Conservation (phyloP, 2,797 vertebrate species). For the Betta splendens region DNA sequence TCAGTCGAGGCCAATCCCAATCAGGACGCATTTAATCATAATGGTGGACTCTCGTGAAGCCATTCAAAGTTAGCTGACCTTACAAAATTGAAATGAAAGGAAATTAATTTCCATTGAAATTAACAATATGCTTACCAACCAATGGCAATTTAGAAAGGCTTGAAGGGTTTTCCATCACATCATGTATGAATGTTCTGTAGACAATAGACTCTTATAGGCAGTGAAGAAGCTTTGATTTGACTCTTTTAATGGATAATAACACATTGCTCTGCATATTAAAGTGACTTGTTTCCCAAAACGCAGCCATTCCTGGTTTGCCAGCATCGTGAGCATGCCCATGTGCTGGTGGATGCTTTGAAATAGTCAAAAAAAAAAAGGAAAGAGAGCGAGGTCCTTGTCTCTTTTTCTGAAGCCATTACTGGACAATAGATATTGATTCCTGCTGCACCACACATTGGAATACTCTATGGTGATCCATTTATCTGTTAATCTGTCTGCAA, state of each 20-base stretch:
- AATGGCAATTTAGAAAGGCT: slow-evolving; percentile 66
- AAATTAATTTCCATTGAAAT: slow-evolving; percentile 83
- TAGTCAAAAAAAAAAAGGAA: too few species aligned
- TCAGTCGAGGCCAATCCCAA: slow-evolving; percentile 75
- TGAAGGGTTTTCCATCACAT: slow-evolving; percentile 63
- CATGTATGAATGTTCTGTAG: slow-evolving; percentile 39
- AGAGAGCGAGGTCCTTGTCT: slow-evolving; percentile 55
- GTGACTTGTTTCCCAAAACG: background rate
- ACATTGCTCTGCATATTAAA: slow-evolving; percentile 18
- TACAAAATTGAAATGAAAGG: slow-evolving; percentile 80
- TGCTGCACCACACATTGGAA: slow-evolving; percentile 64
- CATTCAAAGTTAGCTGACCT: slow-evolving; percentile 83
- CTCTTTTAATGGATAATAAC: slow-evolving; percentile 19
- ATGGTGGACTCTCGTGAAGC: slow-evolving; percentile 72
- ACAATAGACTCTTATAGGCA: slow-evolving; percentile 16
- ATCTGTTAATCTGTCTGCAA: slow-evolving; percentile 79
- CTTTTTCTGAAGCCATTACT: slow-evolving; percentile 66
- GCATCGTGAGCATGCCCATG: slow-evolving; percentile 8
- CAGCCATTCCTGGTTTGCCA: background rate
- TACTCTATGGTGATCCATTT: slow-evolving; percentile 76
- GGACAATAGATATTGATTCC: slow-evolving; percentile 78
- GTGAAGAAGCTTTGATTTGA: slow-evolving; percentile 30
- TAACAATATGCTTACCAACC: slow-evolving; percentile 75
- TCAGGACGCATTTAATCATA: slow-evolving; percentile 81
- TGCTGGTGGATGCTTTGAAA: slow-evolving; percentile 26